These are phyloP conservation scores for Ormyrus thymus DNA, from an alignment of 2,888 invertebrate species.

Conservation along the genomic window DNA sequence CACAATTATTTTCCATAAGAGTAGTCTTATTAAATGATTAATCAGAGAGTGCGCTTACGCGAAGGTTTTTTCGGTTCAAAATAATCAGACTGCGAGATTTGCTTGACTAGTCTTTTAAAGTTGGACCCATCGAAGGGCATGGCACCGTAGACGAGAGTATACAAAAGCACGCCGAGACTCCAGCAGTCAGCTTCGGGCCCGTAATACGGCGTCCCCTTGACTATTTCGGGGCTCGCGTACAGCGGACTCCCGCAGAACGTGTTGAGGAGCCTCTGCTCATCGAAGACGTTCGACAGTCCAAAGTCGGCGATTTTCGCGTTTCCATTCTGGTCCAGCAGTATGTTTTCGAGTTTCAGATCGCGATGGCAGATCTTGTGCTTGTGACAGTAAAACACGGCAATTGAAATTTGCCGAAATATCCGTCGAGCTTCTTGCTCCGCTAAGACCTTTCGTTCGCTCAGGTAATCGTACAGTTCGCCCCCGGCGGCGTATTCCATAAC, in stretches of 20 bases:
- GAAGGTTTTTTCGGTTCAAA: conserved; percentile 97
- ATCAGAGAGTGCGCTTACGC: conserved; percentile 78
- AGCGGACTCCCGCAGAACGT: conserved; percentile 98
- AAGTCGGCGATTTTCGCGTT: conserved; percentile 99
- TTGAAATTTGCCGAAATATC: conserved; percentile 96
- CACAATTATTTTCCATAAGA: not conserved
- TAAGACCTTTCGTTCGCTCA: conserved; percentile 93
- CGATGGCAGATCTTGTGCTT: conserved; percentile 98
- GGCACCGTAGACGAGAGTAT: conserved; percentile 98
- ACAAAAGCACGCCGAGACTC: conserved; percentile 97
- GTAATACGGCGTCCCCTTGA: conserved; percentile 96
- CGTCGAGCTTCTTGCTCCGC: conserved; percentile 94
- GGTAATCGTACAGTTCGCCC: conserved; percentile 97
- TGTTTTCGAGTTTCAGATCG: conserved; percentile 96
- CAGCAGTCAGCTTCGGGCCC: conserved; percentile 97
- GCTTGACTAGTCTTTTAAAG: conserved; percentile 96
- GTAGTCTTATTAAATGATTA: not conserved
- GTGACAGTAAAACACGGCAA: conserved; percentile 98
- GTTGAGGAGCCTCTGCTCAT: conserved; percentile 87
- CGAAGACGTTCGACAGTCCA: conserved; percentile 97
- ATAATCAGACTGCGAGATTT: conserved; percentile 98
- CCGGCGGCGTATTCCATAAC: conserved; percentile 99
- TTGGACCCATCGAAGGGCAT: conserved; percentile 99
- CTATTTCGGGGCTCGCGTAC: conserved; percentile 98
- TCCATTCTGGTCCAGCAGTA: conserved; percentile 92